A percentile compares a stretch with the other conserved stretches of the same genome.
These are phyloP conservation scores for Engystomops pustulosus DNA, from an alignment of 2,113 vertebrate genomes.

Conservation along the genomic window DNA sequence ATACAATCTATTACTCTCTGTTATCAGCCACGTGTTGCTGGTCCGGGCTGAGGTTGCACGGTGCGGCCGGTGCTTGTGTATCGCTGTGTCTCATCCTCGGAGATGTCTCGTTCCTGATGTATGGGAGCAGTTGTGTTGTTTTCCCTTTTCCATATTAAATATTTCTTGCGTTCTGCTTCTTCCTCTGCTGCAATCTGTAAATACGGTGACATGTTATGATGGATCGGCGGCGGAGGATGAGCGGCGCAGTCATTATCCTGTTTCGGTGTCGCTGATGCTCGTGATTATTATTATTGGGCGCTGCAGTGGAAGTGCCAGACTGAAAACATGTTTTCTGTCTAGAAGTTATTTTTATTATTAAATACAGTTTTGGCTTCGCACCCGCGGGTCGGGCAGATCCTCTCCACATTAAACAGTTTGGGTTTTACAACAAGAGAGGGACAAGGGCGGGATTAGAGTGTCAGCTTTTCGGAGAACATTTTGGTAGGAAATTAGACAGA, in stretches of 20 bases:
- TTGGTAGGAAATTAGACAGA: too few species aligned
- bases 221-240: constrained; percentile 3
- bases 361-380: constrained; percentile 15
- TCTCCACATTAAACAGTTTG: background rate
- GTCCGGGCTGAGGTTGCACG: background rate
- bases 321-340: constrained; percentile 34
- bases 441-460: background rate
- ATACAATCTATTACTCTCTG: background rate
- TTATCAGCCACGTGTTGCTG: background rate
- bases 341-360: constrained; percentile 33
- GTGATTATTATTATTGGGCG: constrained; percentile 23
- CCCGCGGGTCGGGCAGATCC: background rate
- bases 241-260: constrained; percentile 25
- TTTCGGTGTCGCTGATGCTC: background rate
- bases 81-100: too few species aligned
- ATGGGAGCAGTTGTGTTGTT: constrained; percentile 21
- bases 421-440: background rate
- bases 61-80: background rate
- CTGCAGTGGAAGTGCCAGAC: constrained; percentile 25
- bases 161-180: constrained; percentile 17
- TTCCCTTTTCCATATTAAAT: constrained; percentile 26
- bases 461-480: too few species aligned
- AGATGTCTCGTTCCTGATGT: background rate
- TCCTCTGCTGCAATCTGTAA: constrained; percentile 22
- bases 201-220: constrained; percentile 47